Conservation (phyloP, 2,888 invertebrate species). For the Drosophila flavopinicola region DNA sequence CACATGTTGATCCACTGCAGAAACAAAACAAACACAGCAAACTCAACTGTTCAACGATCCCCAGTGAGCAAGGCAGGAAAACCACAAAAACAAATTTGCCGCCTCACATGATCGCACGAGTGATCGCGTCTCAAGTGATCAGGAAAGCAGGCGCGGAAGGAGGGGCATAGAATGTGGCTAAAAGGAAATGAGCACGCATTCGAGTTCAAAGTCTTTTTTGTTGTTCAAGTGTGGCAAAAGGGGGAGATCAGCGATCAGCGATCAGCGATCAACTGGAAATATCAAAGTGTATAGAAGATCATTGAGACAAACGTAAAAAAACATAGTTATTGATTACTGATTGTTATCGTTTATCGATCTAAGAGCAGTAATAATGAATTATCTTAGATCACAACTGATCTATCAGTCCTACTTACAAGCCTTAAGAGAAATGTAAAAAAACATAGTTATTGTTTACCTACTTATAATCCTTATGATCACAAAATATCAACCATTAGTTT, state of each 20-base stretch:
- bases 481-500: slow-evolving; percentile 9
- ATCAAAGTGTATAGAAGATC: not conserved
- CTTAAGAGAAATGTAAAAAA: too few relatives aligned
- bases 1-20: slow-evolving; percentile 82
- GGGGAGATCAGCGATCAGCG: slow-evolving; percentile 25
- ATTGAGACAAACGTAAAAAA: too few relatives aligned
- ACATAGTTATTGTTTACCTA: too few relatives aligned
- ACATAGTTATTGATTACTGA: too few relatives aligned
- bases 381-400: too few relatives aligned
- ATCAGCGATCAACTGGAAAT: slow-evolving; percentile 22
- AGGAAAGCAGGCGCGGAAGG: slow-evolving; percentile 1
- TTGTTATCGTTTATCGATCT: too few relatives aligned
- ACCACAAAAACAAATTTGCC: slow-evolving; percentile 84
- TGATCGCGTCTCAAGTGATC: slow-evolving; percentile 51
- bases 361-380: too few relatives aligned
- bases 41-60: slow-evolving; percentile 26
- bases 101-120: slow-evolving; percentile 83
- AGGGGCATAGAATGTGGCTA: slow-evolving; percentile 9
- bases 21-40: slow-evolving; percentile 39
- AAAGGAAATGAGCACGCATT: slow-evolving; percentile 44
- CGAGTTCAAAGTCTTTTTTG: slow-evolving; percentile 8
- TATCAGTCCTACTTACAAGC: too few relatives aligned
- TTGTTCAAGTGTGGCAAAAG: not conserved
- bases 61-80: slow-evolving; percentile 78
- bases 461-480: not conserved